Evolutionary conservation across 2,888 invertebrate species (phyloP).

Genomic region (Microplitis deprimator): DNA sequence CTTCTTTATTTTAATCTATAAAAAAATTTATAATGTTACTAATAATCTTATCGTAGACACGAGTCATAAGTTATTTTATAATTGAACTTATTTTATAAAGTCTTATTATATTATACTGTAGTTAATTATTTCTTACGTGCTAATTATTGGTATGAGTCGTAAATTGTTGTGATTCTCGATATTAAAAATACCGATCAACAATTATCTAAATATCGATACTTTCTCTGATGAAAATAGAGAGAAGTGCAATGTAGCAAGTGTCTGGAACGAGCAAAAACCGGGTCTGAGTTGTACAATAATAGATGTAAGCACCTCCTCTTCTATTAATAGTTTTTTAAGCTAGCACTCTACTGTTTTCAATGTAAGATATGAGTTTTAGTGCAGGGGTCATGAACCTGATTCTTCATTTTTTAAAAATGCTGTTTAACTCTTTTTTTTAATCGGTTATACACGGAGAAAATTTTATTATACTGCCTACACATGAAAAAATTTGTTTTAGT

Average conservation of each 20-base stretch:
- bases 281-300: slow-evolving; percentile 40
- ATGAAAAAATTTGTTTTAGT: too few species aligned
- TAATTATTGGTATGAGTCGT: neutral
- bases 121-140: neutral
- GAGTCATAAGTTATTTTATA: neutral
- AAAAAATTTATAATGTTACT: neutral
- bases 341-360: slow-evolving; percentile 60
- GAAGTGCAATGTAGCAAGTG: slow-evolving; percentile 32
- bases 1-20: neutral
- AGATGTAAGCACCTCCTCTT: slow-evolving; percentile 42
- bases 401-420: neutral
- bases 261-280: slow-evolving; percentile 25
- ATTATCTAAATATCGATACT: slow-evolving; percentile 10
- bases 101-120: slow-evolving; percentile 17
- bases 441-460: neutral
- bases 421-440: neutral
- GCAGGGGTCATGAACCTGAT: slow-evolving; percentile 26
- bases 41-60: neutral
- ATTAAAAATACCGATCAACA: neutral
- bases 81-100: neutral
- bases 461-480: neutral
- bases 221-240: slow-evolving; percentile 18
- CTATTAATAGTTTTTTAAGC: slow-evolving; percentile 63
- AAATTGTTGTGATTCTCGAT: slow-evolving; percentile 18
- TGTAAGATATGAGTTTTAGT: slow-evolving; percentile 47